A percentile compares a stretch with the other conserved stretches of the same genome.
Evolutionary conservation across 2,888 invertebrate species (phyloP).

Genomic region (Sturmia bella): DNA sequence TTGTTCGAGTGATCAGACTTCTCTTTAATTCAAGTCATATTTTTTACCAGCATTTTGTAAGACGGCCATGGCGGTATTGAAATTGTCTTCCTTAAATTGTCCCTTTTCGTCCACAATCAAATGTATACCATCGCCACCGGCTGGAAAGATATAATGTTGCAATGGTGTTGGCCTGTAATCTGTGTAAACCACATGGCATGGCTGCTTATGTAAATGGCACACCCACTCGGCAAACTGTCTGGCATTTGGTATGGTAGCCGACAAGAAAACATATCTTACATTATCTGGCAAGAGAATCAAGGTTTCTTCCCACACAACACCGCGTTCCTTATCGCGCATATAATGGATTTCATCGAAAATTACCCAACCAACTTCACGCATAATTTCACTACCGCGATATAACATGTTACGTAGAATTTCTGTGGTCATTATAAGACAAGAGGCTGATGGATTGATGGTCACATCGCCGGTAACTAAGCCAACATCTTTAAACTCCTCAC

Average conservation of each 20-base stretch:
- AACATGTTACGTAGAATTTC: constrained; percentile 99
- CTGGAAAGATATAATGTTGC: constrained; percentile 98
- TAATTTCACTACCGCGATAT: constrained; percentile 98
- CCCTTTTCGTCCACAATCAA: constrained; percentile 98
- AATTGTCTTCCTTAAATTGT: constrained; percentile 98
- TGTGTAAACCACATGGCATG: constrained; percentile 99
- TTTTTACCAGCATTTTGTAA: constrained; percentile 87
- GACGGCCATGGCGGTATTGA: constrained; percentile 97
- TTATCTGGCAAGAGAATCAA: constrained; percentile 98
- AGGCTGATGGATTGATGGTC: constrained; percentile 98
- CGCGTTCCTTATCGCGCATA: constrained; percentile 99
- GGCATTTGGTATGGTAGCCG: constrained; percentile 99
- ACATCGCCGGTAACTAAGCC: constrained; percentile 99
- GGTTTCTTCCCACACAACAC: constrained; percentile 99
- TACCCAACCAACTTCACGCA: constrained; percentile 99
- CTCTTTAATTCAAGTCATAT: constrained; percentile 80
- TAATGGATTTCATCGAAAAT: constrained; percentile 99
- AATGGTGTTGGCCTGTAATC: constrained; percentile 98
- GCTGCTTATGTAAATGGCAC: constrained; percentile 96
- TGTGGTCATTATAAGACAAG: constrained; percentile 99
- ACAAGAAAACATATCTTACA: constrained; percentile 98
- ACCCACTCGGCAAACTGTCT: constrained; percentile 97
- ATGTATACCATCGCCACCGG: constrained; percentile 97
- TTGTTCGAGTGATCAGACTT: background rate
- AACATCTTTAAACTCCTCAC: constrained; percentile 98